These are phyloP conservation scores for Podarcis raffonei DNA, from an alignment of 2,113 vertebrate species.

Conservation along the genomic window DNA sequence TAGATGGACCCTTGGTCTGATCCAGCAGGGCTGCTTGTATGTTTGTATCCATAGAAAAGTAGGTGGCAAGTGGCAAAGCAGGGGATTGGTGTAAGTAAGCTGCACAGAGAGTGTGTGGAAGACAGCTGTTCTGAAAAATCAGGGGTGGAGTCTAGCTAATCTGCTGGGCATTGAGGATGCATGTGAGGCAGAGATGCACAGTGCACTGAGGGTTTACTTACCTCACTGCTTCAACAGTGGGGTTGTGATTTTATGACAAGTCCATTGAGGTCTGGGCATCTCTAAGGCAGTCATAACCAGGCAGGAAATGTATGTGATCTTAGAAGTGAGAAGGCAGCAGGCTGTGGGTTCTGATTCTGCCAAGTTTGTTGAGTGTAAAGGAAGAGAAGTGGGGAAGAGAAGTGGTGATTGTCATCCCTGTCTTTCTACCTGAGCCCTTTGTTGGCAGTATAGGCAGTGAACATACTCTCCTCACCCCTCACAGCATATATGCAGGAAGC, in stretches of 20 bases:
- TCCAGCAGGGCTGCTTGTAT: too few relatives aligned
- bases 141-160: background rate
- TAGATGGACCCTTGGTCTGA: too few relatives aligned
- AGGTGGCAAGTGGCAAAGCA: background rate
- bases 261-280: background rate
- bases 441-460: too few relatives aligned
- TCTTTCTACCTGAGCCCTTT: background rate
- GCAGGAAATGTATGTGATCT: background rate
- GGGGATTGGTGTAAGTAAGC: background rate
- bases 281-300: background rate
- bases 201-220: background rate
- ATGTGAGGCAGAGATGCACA: too few relatives aligned
- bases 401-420: background rate
- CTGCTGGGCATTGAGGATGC: background rate
- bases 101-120: background rate
- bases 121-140: background rate
- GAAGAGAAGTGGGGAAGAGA: background rate
- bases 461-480: too few relatives aligned
- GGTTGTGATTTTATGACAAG: background rate
- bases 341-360: background rate
- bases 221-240: too few relatives aligned
- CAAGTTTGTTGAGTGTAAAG: background rate
- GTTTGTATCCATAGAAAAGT: background rate
- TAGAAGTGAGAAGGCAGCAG: background rate
- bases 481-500: too few relatives aligned